Conservation (phyloP, 2,888 invertebrate genomes). For the Synanthedon myopaeformis region DNA sequence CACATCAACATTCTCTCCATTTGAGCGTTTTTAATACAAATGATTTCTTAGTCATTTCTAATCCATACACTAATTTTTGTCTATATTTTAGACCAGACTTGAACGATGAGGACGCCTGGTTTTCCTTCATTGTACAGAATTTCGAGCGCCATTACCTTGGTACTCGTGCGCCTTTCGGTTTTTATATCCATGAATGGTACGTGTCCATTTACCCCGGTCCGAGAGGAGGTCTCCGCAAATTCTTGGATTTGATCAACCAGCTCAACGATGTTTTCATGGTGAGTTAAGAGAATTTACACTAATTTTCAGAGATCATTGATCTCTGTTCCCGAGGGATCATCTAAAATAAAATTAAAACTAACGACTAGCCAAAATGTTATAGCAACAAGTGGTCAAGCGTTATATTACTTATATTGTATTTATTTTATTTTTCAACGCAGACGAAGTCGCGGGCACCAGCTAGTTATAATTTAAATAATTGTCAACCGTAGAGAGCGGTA, state of each 20-base stretch:
- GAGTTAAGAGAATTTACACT: background rate
- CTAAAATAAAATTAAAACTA: too few species aligned
- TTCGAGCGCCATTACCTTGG: conserved; percentile 68
- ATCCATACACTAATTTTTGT: background rate
- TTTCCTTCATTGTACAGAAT: conserved; percentile 65
- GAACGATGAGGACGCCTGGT: conserved; percentile 36
- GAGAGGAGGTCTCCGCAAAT: conserved; percentile 58
- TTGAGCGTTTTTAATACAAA: background rate
- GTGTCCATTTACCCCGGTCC: conserved; percentile 26
- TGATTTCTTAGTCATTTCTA: background rate
- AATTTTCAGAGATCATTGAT: background rate
- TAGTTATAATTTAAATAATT: too few species aligned
- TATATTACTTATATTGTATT: too few species aligned
- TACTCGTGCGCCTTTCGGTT: conserved; percentile 71
- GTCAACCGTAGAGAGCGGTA: too few species aligned
- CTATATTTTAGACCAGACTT: conserved; percentile 3
- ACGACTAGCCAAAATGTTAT: too few species aligned
- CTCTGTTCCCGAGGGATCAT: too few species aligned
- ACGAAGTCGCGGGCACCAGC: too few species aligned
- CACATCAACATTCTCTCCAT: too few species aligned
- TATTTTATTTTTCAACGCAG: too few species aligned
- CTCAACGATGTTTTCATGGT: conserved; percentile 67
- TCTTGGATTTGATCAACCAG: conserved; percentile 52
- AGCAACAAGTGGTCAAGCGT: too few species aligned
- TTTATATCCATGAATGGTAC: conserved; percentile 74